These are phyloP conservation scores for Augiades crinisus DNA, from an alignment of 2,888 invertebrate genomes.

Conservation along the genomic window DNA sequence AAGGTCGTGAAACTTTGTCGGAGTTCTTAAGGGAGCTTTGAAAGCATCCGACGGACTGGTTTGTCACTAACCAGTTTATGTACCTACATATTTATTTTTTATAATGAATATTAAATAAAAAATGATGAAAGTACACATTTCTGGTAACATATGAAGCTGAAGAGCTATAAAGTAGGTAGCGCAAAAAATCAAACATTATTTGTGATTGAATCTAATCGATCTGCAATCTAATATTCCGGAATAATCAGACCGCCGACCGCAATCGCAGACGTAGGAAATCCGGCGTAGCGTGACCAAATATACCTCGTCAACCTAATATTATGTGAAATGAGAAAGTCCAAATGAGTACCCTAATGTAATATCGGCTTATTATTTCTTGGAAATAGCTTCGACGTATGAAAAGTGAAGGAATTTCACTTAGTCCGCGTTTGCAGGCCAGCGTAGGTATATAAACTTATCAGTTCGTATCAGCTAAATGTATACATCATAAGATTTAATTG, in stretches of 20 bases:
- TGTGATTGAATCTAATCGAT: neutral
- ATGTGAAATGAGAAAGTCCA: slow-evolving; percentile 55
- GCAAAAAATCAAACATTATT: slow-evolving; percentile 3
- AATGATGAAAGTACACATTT: no score
- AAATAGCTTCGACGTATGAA: slow-evolving; percentile 41
- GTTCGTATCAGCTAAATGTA: no score
- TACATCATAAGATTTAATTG: no score
- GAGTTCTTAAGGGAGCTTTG: no score
- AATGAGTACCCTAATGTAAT: slow-evolving; percentile 50
- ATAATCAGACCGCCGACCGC: slow-evolving; percentile 39
- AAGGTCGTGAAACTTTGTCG: no score
- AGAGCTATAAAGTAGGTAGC: no score
- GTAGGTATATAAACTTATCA: no score
- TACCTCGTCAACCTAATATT: slow-evolving; percentile 52
- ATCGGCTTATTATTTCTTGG: slow-evolving; percentile 46
- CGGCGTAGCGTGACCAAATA: slow-evolving; percentile 51
- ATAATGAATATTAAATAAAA: no score
- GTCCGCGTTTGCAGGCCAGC: slow-evolving; percentile 10
- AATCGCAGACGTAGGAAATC: slow-evolving; percentile 41
- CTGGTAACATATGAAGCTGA: no score
- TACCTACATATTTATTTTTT: no score
- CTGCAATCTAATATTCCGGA: slow-evolving; percentile 5
- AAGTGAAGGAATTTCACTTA: slow-evolving; percentile 37
- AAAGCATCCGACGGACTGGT: no score
- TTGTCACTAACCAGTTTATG: no score